phyloP scores from a whole-genome alignment of 2,888 invertebrate species.

The Caenorhabditis sulstoni region DNA sequence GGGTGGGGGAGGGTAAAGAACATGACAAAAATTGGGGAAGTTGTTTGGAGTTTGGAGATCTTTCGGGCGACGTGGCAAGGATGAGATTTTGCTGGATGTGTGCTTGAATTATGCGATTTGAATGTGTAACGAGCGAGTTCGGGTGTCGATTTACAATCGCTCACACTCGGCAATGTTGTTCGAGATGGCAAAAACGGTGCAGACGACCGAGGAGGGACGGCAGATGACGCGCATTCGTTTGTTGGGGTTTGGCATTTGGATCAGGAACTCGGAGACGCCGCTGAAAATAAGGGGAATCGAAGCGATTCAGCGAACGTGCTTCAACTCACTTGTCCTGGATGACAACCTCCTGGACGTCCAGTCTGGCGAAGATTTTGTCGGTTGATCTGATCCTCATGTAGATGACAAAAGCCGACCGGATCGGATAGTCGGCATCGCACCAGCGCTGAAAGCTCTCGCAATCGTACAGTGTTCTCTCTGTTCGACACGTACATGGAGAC shows the following conservation, averaged over 20 bases:
- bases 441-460: constrained; percentile 32
- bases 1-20: too few relatives aligned
- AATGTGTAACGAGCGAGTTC: not conserved
- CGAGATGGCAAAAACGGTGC: constrained; percentile 37
- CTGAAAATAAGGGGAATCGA: too few relatives aligned
- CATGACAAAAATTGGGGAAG: too few relatives aligned
- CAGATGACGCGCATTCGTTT: constrained; percentile 40
- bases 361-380: constrained; percentile 4
- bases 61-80: not conserved
- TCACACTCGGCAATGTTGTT: constrained; percentile 5
- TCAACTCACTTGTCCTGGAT: constrained; percentile 6
- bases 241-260: constrained; percentile 28
- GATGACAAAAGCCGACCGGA: constrained; percentile 42
- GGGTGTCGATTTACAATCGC: not conserved
- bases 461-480: not conserved
- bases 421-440: constrained; percentile 39
- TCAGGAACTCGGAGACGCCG: constrained; percentile 38
- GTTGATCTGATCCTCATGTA: constrained; percentile 19
- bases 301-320: not conserved
- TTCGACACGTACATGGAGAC: constrained; percentile 20
- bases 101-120: too few relatives aligned
- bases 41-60: not conserved
- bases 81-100: constrained; percentile 1
- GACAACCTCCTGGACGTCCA: constrained; percentile 8
- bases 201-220: constrained; percentile 24